A percentile compares a stretch with the other conserved stretches of the same genome.
Evolutionary conservation across 2,113 vertebrate species (phyloP).

Genomic region (Hirundichthys speculiger): DNA sequence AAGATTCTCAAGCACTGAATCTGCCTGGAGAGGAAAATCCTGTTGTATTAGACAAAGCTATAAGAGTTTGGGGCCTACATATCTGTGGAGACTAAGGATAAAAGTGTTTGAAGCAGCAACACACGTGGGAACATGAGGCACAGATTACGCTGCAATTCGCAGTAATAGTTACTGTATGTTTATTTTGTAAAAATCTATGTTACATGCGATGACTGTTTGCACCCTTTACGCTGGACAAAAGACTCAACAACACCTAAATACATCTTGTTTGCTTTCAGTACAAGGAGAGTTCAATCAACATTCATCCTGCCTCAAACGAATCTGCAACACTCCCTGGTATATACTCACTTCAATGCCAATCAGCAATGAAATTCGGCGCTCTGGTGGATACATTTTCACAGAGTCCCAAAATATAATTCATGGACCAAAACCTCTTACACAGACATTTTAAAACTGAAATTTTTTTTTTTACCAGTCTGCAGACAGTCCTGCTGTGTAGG

Average conservation of each 20-base stretch:
- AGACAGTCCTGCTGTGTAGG: too few relatives aligned
- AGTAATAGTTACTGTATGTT: neutral
- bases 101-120: constrained; percentile 14
- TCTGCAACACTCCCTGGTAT: too few relatives aligned
- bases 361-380: too few relatives aligned
- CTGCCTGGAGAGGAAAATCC: constrained; percentile 7
- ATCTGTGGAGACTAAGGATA: neutral
- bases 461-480: neutral
- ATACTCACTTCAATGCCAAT: too few relatives aligned
- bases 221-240: too few relatives aligned
- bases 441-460: neutral
- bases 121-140: neutral
- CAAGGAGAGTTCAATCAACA: too few relatives aligned
- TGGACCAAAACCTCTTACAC: neutral
- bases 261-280: too few relatives aligned
- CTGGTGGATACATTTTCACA: neutral
- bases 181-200: too few relatives aligned
- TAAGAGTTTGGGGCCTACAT: constrained; percentile 6
- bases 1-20: constrained; percentile 40
- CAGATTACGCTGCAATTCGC: constrained; percentile 2
- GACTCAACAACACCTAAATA: too few relatives aligned
- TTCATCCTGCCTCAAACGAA: too few relatives aligned
- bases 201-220: too few relatives aligned
- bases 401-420: neutral
- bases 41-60: constrained; percentile 13